Base-by-base conservation (phyloP, 2,113 vertebrate genomes). In the Vidua chalybeata region DNA sequence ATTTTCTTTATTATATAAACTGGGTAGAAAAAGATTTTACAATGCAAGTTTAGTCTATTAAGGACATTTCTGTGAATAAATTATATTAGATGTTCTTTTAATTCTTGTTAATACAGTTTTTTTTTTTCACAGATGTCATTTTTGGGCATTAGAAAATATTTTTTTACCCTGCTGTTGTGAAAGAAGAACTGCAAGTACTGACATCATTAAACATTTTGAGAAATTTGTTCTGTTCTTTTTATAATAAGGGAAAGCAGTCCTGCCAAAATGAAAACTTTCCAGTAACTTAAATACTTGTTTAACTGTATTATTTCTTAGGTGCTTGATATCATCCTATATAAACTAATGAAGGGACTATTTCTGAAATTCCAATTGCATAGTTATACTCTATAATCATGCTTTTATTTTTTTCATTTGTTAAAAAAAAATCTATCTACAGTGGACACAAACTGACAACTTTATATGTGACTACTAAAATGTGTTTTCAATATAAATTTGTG, bases 191-290 rank as follows among this genome's bases (percentile, higher is more conserved):
- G 54, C 24, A 49, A 84, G 89, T 90, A 91, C 73, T 83, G 93
- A 84, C n/a, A n/a, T n/a, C 81, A 94, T 96, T 91, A 94, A 96
- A 92, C 93, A 89, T 88, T 84, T 77, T 26, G 30, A 58, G 45
- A 80, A 80, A 87, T 75, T 76, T 68, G 41, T 89, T 85, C 77
- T 71, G 41, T 43, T 94, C 59, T 96, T 96, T 94, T 78, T 86
- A 66, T 85, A 76, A 61, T 43, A 85, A 69, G 27, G 8, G 45
- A 84, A 91, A 89, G 64, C 41, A 74, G 41, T 45, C 27, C 28
- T 84, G 59, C 48, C 30, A 91, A 73, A 73, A 75, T 39, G 45
- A 35, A 90, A 43, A 37, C 39, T 37, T 84, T 71, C 14, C 46
- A 64, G 18, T 68, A 41, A 79, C 20, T 68, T 52, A 66, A 52